These are phyloP conservation scores for Acropternis orthonyx DNA, from an alignment of 2,797 vertebrate genomes.

Conservation along the genomic window DNA sequence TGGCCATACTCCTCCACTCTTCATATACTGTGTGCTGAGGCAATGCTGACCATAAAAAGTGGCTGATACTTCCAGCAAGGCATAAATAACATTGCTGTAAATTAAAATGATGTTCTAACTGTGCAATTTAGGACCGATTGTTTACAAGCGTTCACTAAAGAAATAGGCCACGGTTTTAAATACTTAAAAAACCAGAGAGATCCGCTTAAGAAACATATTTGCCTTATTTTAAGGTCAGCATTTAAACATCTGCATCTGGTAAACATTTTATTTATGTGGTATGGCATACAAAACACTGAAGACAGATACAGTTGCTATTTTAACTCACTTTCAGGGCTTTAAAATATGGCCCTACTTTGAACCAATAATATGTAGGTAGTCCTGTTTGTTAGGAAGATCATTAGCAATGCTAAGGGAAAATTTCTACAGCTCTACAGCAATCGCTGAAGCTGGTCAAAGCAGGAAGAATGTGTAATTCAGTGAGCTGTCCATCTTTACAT, in stretches of 20 bases:
- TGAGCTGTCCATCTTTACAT: neutral
- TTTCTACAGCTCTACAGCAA: neutral
- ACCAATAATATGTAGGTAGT: neutral
- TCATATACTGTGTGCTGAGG: neutral
- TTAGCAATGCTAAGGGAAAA: neutral
- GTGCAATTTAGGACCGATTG: neutral
- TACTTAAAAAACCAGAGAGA: neutral
- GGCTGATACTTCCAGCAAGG: neutral
- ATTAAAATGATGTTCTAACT: neutral
- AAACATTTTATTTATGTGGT: neutral
- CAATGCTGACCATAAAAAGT: neutral
- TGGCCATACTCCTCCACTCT: neutral
- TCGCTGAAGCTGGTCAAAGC: neutral
- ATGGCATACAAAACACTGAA: neutral
- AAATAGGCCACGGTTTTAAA: neutral
- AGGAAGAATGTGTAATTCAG: neutral
- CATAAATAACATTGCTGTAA: neutral
- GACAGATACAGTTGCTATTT: neutral
- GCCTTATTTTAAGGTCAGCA: slow-evolving; percentile 15
- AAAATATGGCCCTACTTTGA: neutral
- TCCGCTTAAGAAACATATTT: slow-evolving; percentile 26
- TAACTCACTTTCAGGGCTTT: neutral
- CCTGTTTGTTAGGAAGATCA: neutral
- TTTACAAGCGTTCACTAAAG: neutral
- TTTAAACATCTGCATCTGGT: slow-evolving; percentile 29